A percentile compares a stretch with the other conserved stretches of the same genome.
These are phyloP conservation scores for Drosophila tsacasi DNA, from an alignment of 1,140 invertebrate species.

Conservation along the genomic window DNA sequence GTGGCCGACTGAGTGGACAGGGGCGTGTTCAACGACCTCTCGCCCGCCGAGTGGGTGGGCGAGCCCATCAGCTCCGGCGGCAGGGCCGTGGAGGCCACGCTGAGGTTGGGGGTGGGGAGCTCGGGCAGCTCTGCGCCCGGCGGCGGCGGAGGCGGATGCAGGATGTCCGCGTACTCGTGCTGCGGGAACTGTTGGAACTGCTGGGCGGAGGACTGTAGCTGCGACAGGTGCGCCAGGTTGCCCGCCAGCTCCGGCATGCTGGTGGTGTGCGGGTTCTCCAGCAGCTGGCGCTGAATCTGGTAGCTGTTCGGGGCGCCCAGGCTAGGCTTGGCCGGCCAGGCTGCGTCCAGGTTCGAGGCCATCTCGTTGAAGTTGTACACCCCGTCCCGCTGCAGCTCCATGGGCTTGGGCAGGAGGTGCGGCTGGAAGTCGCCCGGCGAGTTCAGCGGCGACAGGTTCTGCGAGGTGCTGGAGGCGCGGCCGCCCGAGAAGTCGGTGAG, in stretches of 20 bases:
- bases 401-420: slow-evolving; percentile 77
- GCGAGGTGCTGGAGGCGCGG: slow-evolving; percentile 69
- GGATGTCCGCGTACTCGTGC: slow-evolving; percentile 72
- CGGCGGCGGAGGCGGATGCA: slow-evolving; percentile 63
- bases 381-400: slow-evolving; percentile 76
- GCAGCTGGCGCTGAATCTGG: slow-evolving; percentile 70
- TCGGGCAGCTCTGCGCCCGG: slow-evolving; percentile 64
- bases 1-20: slow-evolving; percentile 70
- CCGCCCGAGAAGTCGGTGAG: slow-evolving; percentile 79
- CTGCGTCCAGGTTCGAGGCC: slow-evolving; percentile 76
- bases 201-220: slow-evolving; percentile 55
- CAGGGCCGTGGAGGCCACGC: slow-evolving; percentile 80
- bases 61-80: slow-evolving; percentile 78
- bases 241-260: slow-evolving; percentile 78
- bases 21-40: slow-evolving; percentile 66
- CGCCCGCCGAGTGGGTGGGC: slow-evolving; percentile 74
- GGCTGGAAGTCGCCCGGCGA: slow-evolving; percentile 79
- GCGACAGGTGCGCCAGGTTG: slow-evolving; percentile 20
- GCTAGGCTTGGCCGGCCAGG: slow-evolving; percentile 73
- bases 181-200: slow-evolving; percentile 51
- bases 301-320: slow-evolving; percentile 63
- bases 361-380: slow-evolving; percentile 84
- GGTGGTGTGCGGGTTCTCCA: slow-evolving; percentile 74
- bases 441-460: slow-evolving; percentile 76
- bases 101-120: slow-evolving; percentile 79